Conservation (phyloP, 2,797 vertebrate species). For the Telmatherina bonti region DNA sequence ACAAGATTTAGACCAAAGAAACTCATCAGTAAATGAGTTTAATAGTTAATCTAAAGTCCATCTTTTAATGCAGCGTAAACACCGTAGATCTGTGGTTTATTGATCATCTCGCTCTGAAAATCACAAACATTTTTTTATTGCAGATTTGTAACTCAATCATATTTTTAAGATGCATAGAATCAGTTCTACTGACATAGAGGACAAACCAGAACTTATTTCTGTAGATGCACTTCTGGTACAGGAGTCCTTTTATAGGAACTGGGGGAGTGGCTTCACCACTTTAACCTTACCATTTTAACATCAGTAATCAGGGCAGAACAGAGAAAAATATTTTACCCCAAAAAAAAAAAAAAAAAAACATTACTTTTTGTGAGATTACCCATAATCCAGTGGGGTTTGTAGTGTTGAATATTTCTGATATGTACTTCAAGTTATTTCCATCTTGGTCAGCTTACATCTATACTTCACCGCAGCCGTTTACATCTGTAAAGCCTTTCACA, state of each 20-base stretch:
- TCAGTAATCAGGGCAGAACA: not conserved
- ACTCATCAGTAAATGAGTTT: not conserved
- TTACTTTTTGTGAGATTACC: not conserved
- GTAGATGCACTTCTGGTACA: not conserved
- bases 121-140: too few relatives aligned
- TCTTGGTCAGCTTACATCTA: not conserved
- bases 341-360: too few relatives aligned
- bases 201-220: not conserved
- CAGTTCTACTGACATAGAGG: too few relatives aligned
- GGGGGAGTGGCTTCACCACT: not conserved
- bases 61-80: too few relatives aligned
- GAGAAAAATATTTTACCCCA: not conserved
- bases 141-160: too few relatives aligned
- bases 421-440: not conserved
- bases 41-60: too few relatives aligned
- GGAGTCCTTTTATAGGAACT: not conserved
- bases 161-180: too few relatives aligned
- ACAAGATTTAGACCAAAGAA: not conserved
- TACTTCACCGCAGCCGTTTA: not conserved
- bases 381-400: not conserved
- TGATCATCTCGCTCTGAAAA: too few relatives aligned
- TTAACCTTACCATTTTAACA: not conserved
- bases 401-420: too few relatives aligned
- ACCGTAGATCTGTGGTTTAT: not conserved
- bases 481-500: too few relatives aligned